phyloP scores from a whole-genome alignment of 2,888 invertebrate species.

The Orthosia cruda region DNA sequence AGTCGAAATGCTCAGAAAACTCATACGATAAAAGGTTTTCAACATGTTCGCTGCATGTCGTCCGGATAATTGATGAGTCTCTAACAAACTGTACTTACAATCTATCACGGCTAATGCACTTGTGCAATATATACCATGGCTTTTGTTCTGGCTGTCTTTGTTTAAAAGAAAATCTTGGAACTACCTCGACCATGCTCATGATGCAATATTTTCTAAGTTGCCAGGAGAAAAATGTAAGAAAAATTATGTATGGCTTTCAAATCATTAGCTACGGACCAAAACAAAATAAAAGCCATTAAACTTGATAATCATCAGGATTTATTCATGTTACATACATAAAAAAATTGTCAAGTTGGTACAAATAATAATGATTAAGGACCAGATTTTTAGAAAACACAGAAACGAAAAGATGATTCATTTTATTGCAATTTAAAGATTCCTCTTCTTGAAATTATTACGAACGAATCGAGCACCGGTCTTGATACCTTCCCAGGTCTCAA shows the following conservation, averaged over 20 bases:
- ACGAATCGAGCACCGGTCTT: constrained; percentile 88
- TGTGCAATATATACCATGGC: constrained; percentile 23
- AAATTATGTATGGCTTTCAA: not conserved
- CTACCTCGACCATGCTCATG: not conserved
- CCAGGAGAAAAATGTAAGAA: not conserved
- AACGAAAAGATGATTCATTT: not conserved
- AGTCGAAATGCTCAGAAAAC: not conserved
- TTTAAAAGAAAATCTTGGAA: not conserved
- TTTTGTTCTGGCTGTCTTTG: constrained; percentile 21
- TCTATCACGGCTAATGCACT: constrained; percentile 60
- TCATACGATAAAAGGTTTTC: constrained; percentile 18
- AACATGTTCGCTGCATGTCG: constrained; percentile 4
- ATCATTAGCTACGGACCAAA: not conserved
- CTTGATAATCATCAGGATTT: constrained; percentile 5
- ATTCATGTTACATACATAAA: constrained; percentile 1
- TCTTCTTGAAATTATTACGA: constrained; percentile 67
- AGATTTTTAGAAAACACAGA: not conserved
- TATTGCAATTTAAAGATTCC: not conserved
- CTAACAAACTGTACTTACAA: constrained; percentile 22
- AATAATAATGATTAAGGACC: not conserved
- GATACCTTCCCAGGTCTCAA: constrained; percentile 92
- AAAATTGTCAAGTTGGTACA: not conserved
- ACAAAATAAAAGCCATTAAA: not conserved
- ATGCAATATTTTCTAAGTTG: constrained; percentile 1
- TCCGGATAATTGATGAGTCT: constrained; percentile 37